Evolutionary conservation across 2,113 vertebrate species (phyloP), one percentile per base, ranked within the genome.

Genomic region (Saiga tatarica): DNA sequence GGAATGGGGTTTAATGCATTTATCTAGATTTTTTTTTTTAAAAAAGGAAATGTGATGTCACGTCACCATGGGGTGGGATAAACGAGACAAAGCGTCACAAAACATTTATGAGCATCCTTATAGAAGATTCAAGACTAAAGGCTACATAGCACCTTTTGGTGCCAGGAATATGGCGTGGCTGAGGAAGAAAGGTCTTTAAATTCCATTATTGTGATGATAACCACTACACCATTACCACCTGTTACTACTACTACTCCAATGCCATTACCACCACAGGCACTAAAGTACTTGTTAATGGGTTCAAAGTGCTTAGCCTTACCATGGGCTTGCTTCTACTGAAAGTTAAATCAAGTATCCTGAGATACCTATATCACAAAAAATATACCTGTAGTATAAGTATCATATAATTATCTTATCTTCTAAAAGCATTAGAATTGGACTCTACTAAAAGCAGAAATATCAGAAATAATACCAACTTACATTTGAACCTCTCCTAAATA

Each of bases 371-470:
- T 83, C n/a, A 92, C 33, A 93, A 64, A 93, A 93, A 91, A 89
- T 39, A 57, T 14, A n/a, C 26, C n/a, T 45, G 23, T 42, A 23
- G 88, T 55, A 39, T 64, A 86, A 91, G 94, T 86, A 33, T 52
- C 42, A 52, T 16, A 52, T 19, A 79, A 83, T 78, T 83, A 76
- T 26, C 13, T 57, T 78, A 5, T 39, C 67, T 92, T 74, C 57
- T 67, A 33, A 62, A 95, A 81, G 26, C 7, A 76, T 78, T 59
- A 7, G 5, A 88, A 76, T 76, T 94, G 17, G 16, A 96, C 50
- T 95, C 5, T 42, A 60, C 26, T 30, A 47, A 95, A 94, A 55
- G 33, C 39, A 79, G 52, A 94, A 86, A 36, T 74, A 82, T 52
- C 19, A 62, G 52, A 57, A 45, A 53, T 25, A 64, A 79, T 50